Evolutionary conservation across 2,797 vertebrate genomes (phyloP), one percentile per base, ranked within the genome.

Genomic region (Halcyon leucocephala): DNA sequence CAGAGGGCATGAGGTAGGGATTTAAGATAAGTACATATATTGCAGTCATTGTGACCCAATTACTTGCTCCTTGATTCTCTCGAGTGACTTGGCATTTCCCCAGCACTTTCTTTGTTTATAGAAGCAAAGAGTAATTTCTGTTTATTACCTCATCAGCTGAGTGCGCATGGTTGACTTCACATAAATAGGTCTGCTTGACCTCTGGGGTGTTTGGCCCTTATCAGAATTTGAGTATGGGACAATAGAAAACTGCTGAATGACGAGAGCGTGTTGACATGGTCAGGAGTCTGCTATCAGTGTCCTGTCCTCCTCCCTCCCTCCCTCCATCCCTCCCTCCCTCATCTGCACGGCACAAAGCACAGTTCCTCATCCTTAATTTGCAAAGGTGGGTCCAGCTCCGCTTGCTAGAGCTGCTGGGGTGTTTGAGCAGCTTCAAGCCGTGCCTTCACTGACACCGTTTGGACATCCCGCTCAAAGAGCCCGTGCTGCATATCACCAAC

Each of bases 1-100:
- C 96, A 98, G 98, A 97, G 99, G 99, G 93, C 98, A 99, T 97
- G 99, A 99, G 99, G 99, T 99, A 98, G 99, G 99, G 97, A 98
- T 98, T 96, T 95, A 91, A 96, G 90, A 93, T 96, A 93, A 97
- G 94, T 98, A 97, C 96, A 89, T 94, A 25, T 96, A 55, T 95
- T 24, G 16, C 80, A 66, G 93, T 96, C 25, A 0, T 90, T 97
- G 79, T 94, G 82, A 94, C 90, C 93, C 81, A 24, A 54, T 93
- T 80, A 91, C 88, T 90, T 1, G 2, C 91, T 95, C 82, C 93
- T 95, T 96, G 93, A 54, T 93, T 96, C 64, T 86, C 52, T 88
- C 10, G 10, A 91, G 64, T 61, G 55, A 79, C 71, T 93, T 96
- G 73, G 74, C 71, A 8, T 94, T 88, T 93, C 73, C 80, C 66